Evolutionary conservation across 2,113 vertebrate genomes (phyloP).

Genomic region (Leptobrachium ailaonicum): DNA sequence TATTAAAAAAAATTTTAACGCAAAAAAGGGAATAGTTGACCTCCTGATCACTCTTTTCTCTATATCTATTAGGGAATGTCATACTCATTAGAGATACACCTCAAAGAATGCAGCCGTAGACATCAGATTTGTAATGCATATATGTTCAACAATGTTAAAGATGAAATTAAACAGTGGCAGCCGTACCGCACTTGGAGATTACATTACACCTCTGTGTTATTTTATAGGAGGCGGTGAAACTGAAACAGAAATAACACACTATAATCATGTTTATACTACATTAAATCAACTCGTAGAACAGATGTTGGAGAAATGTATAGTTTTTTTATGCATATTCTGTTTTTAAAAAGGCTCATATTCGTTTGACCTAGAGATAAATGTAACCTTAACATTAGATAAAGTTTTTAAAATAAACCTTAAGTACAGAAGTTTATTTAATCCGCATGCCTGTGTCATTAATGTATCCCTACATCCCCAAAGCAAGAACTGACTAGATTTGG

Average conservation of each 20-base stretch:
- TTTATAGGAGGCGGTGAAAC: constrained; percentile 50
- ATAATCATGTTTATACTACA: constrained; percentile 49
- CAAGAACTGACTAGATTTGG: background rate
- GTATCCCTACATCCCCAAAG: constrained; percentile 6
- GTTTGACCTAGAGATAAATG: constrained; percentile 41
- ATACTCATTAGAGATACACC: background rate
- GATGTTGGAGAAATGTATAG: constrained; percentile 16
- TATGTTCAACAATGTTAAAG: constrained; percentile 1
- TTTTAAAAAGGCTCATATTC: constrained; percentile 26
- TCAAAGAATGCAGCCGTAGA: constrained; percentile 1
- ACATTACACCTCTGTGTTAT: constrained; percentile 42
- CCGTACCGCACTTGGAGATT: constrained; percentile 50
- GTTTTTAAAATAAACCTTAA: constrained; percentile 39
- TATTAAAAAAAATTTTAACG: too few relatives aligned
- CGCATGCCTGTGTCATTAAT: constrained; percentile 39
- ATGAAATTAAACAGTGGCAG: constrained; percentile 42
- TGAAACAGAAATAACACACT: constrained; percentile 38
- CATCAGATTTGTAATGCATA: constrained; percentile 40
- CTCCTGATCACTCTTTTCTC: background rate
- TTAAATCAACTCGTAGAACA: constrained; percentile 39
- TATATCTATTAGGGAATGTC: constrained; percentile 1
- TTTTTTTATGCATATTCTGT: constrained; percentile 27
- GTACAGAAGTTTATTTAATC: constrained; percentile 23
- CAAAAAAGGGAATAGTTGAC: too few relatives aligned
- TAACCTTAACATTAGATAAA: constrained; percentile 43